phyloP scores from a whole-genome alignment of 1,140 invertebrate species.

The Odontomachus brunneus region DNA sequence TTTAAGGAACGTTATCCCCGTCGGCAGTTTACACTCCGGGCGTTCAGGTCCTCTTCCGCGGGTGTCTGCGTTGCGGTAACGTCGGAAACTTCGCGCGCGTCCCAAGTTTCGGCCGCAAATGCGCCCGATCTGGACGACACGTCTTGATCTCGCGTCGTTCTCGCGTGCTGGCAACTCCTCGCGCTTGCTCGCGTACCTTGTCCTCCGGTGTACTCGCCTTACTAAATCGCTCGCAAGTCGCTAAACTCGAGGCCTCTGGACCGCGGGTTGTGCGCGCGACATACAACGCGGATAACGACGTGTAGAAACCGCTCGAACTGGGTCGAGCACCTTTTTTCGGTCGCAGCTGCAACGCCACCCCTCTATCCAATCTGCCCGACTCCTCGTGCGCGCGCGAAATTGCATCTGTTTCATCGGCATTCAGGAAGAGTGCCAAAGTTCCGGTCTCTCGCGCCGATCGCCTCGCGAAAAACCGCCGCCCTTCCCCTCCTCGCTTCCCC shows the following conservation, averaged over 20 bases:
- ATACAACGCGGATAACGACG: conserved; percentile 43
- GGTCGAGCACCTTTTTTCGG: conserved; percentile 62
- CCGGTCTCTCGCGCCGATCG: conserved; percentile 18
- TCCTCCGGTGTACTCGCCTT: neutral
- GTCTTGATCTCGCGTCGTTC: neutral
- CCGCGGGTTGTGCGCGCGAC: conserved; percentile 38
- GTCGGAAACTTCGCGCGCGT: conserved; percentile 17
- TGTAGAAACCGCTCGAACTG: conserved; percentile 67
- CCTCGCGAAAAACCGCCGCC: neutral
- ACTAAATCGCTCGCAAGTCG: conserved; percentile 20
- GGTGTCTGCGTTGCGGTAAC: conserved; percentile 23
- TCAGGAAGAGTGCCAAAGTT: conserved; percentile 68
- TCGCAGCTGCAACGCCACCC: conserved; percentile 28
- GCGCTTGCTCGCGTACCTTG: too few species aligned
- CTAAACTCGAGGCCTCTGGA: conserved; percentile 63
- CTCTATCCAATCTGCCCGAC: conserved; percentile 58
- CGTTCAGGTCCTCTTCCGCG: neutral
- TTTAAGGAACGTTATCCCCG: conserved; percentile 7
- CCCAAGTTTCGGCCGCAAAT: conserved; percentile 17
- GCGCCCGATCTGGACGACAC: conserved; percentile 12
- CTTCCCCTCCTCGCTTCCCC: neutral
- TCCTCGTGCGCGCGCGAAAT: conserved; percentile 53
- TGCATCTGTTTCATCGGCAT: conserved; percentile 72
- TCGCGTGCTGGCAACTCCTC: too few species aligned
- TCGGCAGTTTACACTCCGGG: conserved; percentile 8